Evolutionary conservation across 1,140 invertebrate genomes (phyloP).

Genomic region (Whitmania pigra): DNA sequence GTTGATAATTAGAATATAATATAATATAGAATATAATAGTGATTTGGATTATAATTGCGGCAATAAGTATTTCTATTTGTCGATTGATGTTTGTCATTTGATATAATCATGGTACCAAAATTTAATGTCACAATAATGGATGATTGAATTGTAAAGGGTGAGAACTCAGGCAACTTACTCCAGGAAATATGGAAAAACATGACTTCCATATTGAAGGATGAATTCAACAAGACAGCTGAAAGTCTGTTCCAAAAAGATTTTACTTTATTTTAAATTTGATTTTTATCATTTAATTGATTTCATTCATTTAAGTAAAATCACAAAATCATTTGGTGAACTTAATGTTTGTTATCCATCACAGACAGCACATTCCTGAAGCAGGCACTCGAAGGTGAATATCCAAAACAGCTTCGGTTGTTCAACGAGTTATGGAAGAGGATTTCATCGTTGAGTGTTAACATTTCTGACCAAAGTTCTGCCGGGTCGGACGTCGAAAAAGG

Average conservation of each 20-base stretch:
- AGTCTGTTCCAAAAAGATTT: conserved; percentile 31
- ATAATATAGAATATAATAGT: too few species aligned
- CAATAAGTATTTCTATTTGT: too few species aligned
- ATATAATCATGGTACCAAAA: too few species aligned
- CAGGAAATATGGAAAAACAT: conserved; percentile 49
- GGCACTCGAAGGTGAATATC: conserved; percentile 74
- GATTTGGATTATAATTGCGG: too few species aligned
- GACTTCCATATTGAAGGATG: conserved; percentile 44
- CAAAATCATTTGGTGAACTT: too few species aligned
- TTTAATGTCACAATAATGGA: too few species aligned
- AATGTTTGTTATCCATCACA: conserved; percentile 28
- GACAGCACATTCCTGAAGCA: conserved; percentile 62
- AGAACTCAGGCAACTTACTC: conserved; percentile 40
- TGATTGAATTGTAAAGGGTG: neutral
- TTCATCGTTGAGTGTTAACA: conserved; percentile 36
- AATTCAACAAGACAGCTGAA: conserved; percentile 47
- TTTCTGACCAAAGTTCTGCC: neutral
- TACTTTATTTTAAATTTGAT: neutral
- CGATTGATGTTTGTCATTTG: too few species aligned
- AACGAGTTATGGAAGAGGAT: conserved; percentile 53
- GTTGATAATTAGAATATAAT: too few species aligned
- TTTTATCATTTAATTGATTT: too few species aligned
- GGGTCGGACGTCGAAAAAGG: neutral
- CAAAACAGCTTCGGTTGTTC: conserved; percentile 61
- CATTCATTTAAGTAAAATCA: too few species aligned